A percentile compares a stretch with the other conserved stretches of the same genome.
These are phyloP conservation scores for Pheucticus melanocephalus DNA, from an alignment of 2,113 vertebrate species.

Conservation along the genomic window DNA sequence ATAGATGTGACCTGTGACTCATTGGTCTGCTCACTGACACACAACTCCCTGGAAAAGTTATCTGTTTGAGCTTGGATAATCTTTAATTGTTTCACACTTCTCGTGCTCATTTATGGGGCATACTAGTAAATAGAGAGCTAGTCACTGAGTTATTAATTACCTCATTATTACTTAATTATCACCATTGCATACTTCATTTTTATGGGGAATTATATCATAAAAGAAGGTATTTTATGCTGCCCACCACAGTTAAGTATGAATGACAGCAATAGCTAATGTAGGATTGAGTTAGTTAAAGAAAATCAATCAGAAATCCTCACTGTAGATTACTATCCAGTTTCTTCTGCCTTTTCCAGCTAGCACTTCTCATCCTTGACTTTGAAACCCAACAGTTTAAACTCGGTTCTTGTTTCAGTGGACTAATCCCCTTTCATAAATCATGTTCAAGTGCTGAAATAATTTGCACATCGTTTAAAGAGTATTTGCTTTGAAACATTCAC, in stretches of 20 bases:
- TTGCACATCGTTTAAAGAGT: slow-evolving; percentile 86
- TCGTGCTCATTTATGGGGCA: neutral
- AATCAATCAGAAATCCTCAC: slow-evolving; percentile 66
- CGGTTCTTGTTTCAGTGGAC: slow-evolving; percentile 79
- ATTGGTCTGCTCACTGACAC: slow-evolving; percentile 37
- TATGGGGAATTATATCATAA: slow-evolving; percentile 46
- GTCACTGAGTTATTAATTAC: slow-evolving; percentile 58
- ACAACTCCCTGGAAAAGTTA: slow-evolving; percentile 31
- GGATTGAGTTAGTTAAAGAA: slow-evolving; percentile 52
- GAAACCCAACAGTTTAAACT: slow-evolving; percentile 79
- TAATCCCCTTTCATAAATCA: slow-evolving; percentile 85
- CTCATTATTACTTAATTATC: slow-evolving; percentile 63
- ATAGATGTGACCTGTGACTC: slow-evolving; percentile 64
- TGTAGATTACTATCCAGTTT: slow-evolving; percentile 62
- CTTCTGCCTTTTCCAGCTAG: slow-evolving; percentile 67
- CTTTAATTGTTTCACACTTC: slow-evolving; percentile 55
- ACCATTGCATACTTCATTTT: slow-evolving; percentile 31
- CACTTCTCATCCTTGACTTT: slow-evolving; percentile 77
- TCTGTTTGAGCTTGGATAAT: slow-evolving; percentile 46
- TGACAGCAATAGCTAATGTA: slow-evolving; percentile 51
- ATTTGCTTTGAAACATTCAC: slow-evolving; percentile 90
- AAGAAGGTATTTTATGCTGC: slow-evolving; percentile 53
- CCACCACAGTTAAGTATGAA: slow-evolving; percentile 40
- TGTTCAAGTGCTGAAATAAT: slow-evolving; percentile 83
- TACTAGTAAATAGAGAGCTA: slow-evolving; percentile 30